Evolutionary conservation across 2,888 invertebrate genomes (phyloP), one percentile per base, ranked within the genome.

Genomic region (Anarsia innoxiella): DNA sequence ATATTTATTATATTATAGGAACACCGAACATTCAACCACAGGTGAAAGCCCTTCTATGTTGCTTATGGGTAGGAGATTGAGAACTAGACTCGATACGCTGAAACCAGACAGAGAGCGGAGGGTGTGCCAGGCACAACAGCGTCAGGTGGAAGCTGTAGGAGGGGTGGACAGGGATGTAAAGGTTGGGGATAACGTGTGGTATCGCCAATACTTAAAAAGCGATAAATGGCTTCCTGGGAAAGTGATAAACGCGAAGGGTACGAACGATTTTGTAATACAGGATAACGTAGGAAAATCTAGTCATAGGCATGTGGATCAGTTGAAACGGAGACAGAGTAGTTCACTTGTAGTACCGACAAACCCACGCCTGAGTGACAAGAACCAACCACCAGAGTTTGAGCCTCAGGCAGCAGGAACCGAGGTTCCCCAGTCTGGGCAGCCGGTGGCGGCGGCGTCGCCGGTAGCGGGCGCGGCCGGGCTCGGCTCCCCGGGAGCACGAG

Each of bases 241-340:
- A 12, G 32, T 32, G 3, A 8, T 3, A 9, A 12, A 32, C 4
- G 2, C 9, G 1, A 12, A 12, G 5, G 32, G 32, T 11, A 2
- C 12, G 8, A 23, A 3, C 2, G 12, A 32, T 23, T 32, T 12
- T 23, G 23, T 9, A 12, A 23, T 32, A 1, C 1, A 9, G 2
- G 32, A 19, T 32, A 4, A 1, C 6, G 2, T 6, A 6, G 32
- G 32, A 4, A 6, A 9, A 5, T 6, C 1, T 9, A 11, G 8
- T 9, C 32, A 32, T 32, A 8, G 23, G 2, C 32, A 32, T n/a
- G 23, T 32, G 6, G 32, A 32, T 12, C 32, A 32, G 12, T 10
- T 32, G 12, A 16, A 10, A 13, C 10, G 10, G 2, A 5, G 23
- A 10, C 12, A 12, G n/a, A 19, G 32, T 3, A 31, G 31, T 3